Evolutionary conservation across 1,140 invertebrate genomes (phyloP), one percentile per base, ranked within the genome.

Genomic region (Geopemphigus sp.): DNA sequence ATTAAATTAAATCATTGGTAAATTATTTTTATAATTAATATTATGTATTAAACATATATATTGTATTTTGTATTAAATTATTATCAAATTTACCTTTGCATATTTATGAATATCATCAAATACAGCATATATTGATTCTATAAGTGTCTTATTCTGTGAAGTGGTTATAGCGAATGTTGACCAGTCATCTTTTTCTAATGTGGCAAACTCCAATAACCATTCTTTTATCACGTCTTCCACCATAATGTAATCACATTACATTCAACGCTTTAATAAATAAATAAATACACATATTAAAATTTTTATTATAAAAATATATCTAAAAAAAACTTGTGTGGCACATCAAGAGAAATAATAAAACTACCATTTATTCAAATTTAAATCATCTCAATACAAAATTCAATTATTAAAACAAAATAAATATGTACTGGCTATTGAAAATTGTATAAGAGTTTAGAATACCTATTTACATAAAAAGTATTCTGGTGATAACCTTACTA

Each of bases 91-190:
- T 56, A 82, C 66, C 47, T 63, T 54, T 5, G 45, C 14, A 66
- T 76, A 78, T 81, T 72, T 81, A 57, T 82, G 76, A 70, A 78
- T 87, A 82, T 92, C 91, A 81, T 92, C 91, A 54, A 94, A 86
- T 56, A 93, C 87, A 80, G 88, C 87, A 83, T 91, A 92, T 53
- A 94, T 87, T 80, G 92, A 91, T 82, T 90, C 88, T 68, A 93
- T 91, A 80, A 95, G 90, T 84, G 94, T 93, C 84, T 92, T 90
- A 85, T 95, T 94, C 80, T 93, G 90, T 82, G 92, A 89, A 83
- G 94, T 88, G 83, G 91, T 91, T 59, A 88, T 90, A 22, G 92
- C 90, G 87, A 94, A 94, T 54, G 90, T 91, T 83, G 91, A 89
- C 47, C 93, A 86, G 85, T 95, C 93, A 82, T 88, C 88, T 63